Percentiles rank a stretch among this genome's conserved stretches.
These are phyloP conservation scores for Drosophila suboccidentalis DNA, from an alignment of 2,888 invertebrate species.

Conservation along the genomic window DNA sequence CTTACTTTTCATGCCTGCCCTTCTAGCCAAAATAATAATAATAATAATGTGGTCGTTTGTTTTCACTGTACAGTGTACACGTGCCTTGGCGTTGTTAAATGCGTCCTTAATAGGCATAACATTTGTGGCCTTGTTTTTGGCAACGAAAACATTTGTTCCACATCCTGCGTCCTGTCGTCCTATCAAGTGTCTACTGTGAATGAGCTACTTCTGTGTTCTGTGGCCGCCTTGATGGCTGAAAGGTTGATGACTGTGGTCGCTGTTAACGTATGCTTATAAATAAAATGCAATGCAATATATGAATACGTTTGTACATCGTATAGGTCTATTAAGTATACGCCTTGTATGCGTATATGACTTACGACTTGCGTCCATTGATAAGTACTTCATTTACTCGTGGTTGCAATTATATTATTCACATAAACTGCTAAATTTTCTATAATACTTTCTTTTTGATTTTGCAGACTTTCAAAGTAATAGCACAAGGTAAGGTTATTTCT, in stretches of 20 bases:
- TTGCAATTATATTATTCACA: conserved; percentile 27
- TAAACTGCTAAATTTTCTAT: conserved; percentile 2
- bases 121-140: conserved; percentile 63
- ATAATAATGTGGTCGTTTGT: conserved; percentile 76
- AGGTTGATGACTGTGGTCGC: conserved; percentile 46
- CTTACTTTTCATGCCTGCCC: background rate
- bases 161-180: conserved; percentile 9
- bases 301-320: conserved; percentile 5
- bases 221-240: conserved; percentile 17
- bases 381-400: conserved; percentile 10
- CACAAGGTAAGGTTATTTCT: too few relatives aligned
- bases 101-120: conserved; percentile 70
- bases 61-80: conserved; percentile 70
- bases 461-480: too few relatives aligned
- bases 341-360: conserved; percentile 16
- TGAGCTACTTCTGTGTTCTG: conserved; percentile 32
- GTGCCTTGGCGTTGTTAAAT: conserved; percentile 63
- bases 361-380: conserved; percentile 6
- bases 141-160: conserved; percentile 43
- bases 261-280: conserved; percentile 11
- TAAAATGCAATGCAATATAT: conserved; percentile 21
- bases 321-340: conserved; percentile 7
- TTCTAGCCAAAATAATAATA: conserved; percentile 53
- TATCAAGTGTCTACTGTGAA: conserved; percentile 23
- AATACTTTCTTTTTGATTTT: background rate